Percentiles rank a stretch among this genome's conserved stretches.
phyloP scores from a whole-genome alignment of 2,888 invertebrate species.

The Pyrgus malvae region DNA sequence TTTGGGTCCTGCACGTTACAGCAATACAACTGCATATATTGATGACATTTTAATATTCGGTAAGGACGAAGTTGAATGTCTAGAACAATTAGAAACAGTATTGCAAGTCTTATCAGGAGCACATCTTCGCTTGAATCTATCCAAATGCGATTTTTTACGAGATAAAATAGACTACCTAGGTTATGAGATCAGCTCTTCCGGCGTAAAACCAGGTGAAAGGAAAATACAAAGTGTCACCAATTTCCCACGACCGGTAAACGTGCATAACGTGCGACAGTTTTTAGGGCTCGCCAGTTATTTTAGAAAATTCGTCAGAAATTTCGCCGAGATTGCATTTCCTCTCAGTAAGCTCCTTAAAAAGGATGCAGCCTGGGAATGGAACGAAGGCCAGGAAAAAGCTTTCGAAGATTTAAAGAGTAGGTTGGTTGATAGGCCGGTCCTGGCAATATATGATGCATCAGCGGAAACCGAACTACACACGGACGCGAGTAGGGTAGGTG shows the following conservation, averaged over 20 bases:
- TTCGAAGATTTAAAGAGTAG: too few relatives aligned
- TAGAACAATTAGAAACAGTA: slow-evolving; percentile 37
- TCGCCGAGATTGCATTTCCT: too few relatives aligned
- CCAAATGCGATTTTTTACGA: slow-evolving; percentile 30
- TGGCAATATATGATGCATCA: too few relatives aligned
- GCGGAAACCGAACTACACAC: too few relatives aligned
- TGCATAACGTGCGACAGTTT: slow-evolving; percentile 29
- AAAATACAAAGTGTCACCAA: slow-evolving; percentile 31
- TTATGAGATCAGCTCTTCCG: slow-evolving; percentile 31
- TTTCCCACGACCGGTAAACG: slow-evolving; percentile 30
- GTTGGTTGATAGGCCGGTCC: too few relatives aligned
- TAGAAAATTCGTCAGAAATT: slow-evolving; percentile 30
- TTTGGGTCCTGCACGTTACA: slow-evolving; percentile 23
- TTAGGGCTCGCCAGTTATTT: slow-evolving; percentile 30
- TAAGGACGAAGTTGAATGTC: slow-evolving; percentile 25
- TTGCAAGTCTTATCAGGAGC: slow-evolving; percentile 35
- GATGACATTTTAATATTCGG: slow-evolving; percentile 38
- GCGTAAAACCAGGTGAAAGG: slow-evolving; percentile 29
- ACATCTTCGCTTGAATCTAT: slow-evolving; percentile 43
- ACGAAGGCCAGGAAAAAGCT: too few relatives aligned
- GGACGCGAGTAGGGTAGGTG: too few relatives aligned
- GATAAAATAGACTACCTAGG: slow-evolving; percentile 27
- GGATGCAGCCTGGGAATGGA: too few relatives aligned
- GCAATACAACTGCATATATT: slow-evolving; percentile 32
- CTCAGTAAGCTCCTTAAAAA: too few relatives aligned